A percentile compares a stretch with the other conserved stretches of the same genome.
These are phyloP conservation scores for Melanotaenia parkinsoni DNA, from an alignment of 2,797 vertebrate species.

Conservation along the genomic window DNA sequence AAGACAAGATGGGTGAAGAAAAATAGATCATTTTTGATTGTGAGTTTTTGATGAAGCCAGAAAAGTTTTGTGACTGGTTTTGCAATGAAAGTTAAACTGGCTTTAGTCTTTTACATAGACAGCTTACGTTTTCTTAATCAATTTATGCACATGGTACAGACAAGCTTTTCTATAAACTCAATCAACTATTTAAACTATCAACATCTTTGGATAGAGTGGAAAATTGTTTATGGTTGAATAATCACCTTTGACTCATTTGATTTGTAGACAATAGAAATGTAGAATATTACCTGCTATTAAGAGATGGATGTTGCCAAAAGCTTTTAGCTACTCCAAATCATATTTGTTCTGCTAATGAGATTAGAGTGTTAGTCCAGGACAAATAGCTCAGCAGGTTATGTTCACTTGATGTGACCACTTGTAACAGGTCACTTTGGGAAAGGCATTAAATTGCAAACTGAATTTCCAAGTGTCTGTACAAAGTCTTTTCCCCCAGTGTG, in stretches of 20 bases:
- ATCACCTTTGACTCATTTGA: background rate
- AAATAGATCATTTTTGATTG: too few relatives aligned
- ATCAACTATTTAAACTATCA: background rate
- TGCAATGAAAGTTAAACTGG: too few relatives aligned
- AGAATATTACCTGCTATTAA: slow-evolving; percentile 34
- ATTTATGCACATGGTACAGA: background rate
- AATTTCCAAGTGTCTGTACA: slow-evolving; percentile 54
- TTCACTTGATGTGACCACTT: slow-evolving; percentile 31
- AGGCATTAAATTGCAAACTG: slow-evolving; percentile 42
- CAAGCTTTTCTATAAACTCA: background rate
- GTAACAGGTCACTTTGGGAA: slow-evolving; percentile 56
- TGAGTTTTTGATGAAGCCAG: too few relatives aligned
- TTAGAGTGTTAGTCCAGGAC: slow-evolving; percentile 40
- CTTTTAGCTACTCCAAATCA: slow-evolving; percentile 47
- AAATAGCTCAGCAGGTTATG: slow-evolving; percentile 51
- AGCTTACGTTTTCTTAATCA: background rate
- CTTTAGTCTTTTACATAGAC: too few relatives aligned
- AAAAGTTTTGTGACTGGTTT: too few relatives aligned
- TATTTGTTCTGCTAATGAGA: slow-evolving; percentile 45
- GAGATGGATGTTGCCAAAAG: slow-evolving; percentile 21
- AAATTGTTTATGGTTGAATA: background rate
- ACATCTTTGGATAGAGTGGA: background rate
- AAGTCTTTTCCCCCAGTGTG: slow-evolving; percentile 40
- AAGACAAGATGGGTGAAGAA: too few relatives aligned
- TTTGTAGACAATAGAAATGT: slow-evolving; percentile 6